These are phyloP conservation scores for Pimephales promelas DNA, from an alignment of 2,113 vertebrate species.

Conservation along the genomic window DNA sequence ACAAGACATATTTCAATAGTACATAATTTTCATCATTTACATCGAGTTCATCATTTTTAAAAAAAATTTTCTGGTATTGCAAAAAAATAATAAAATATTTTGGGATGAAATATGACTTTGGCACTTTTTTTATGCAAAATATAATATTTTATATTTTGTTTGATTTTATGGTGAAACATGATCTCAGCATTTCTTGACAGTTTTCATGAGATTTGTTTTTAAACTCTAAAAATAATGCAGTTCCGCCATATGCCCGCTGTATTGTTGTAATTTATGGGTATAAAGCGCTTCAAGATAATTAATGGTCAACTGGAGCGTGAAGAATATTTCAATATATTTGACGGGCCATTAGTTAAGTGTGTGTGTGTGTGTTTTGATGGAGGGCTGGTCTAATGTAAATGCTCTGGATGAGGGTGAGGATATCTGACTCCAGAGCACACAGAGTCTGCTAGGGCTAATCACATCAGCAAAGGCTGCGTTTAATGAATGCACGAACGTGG, in stretches of 20 bases:
- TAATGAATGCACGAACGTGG: not conserved
- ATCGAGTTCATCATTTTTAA: not conserved
- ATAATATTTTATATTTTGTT: not conserved
- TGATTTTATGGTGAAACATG: not conserved
- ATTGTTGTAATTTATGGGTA: not conserved
- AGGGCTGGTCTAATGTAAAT: constrained; percentile 5
- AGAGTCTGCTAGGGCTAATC: not conserved
- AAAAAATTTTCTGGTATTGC: not conserved
- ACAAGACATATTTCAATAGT: not conserved
- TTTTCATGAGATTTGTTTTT: too few species aligned
- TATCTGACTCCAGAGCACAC: not conserved
- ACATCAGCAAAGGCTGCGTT: not conserved
- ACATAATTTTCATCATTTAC: not conserved
- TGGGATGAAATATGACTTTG: not conserved
- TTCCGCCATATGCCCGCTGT: not conserved
- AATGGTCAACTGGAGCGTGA: not conserved
- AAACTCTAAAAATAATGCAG: too few species aligned
- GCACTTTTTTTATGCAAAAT: not conserved
- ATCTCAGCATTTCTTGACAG: not conserved
- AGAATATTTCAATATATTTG: not conserved
- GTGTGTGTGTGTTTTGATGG: not conserved
- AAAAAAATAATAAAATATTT: not conserved
- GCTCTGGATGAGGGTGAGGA: not conserved
- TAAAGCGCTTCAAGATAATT: not conserved
- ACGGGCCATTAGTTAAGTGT: not conserved